Conservation (phyloP, 2,113 vertebrate genomes). For the Microcebus tavaratra region DNA sequence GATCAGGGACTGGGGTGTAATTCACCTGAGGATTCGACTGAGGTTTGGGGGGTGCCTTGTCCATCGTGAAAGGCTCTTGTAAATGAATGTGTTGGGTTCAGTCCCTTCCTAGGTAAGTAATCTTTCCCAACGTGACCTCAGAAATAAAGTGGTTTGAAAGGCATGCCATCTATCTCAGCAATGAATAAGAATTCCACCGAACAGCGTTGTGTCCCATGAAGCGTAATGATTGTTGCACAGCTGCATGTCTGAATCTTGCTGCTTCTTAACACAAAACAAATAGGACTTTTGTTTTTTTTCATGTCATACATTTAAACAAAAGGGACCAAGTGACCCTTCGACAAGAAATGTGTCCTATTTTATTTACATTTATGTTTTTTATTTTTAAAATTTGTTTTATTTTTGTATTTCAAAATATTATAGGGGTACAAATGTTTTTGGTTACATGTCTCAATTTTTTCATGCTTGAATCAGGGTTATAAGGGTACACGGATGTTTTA, state of each 20-base stretch:
- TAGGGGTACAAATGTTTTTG: too few species aligned
- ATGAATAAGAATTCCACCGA: neutral
- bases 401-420: too few species aligned
- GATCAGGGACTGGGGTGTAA: neutral
- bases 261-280: neutral
- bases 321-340: neutral
- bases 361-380: neutral
- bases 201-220: neutral
- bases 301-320: neutral
- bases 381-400: too few species aligned
- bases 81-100: neutral
- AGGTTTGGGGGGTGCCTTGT: neutral
- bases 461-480: too few species aligned
- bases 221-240: too few species aligned
- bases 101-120: neutral
- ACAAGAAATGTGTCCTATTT: neutral
- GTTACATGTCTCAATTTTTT: too few species aligned
- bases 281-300: neutral
- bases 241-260: neutral
- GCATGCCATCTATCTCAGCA: neutral
- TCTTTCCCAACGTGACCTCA: neutral
- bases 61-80: neutral
- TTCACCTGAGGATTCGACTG: neutral
- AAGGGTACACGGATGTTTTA: neutral
- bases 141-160: neutral